Conservation (phyloP, 2,113 vertebrate species). For the Ornithorhynchus anatinus region DNA sequence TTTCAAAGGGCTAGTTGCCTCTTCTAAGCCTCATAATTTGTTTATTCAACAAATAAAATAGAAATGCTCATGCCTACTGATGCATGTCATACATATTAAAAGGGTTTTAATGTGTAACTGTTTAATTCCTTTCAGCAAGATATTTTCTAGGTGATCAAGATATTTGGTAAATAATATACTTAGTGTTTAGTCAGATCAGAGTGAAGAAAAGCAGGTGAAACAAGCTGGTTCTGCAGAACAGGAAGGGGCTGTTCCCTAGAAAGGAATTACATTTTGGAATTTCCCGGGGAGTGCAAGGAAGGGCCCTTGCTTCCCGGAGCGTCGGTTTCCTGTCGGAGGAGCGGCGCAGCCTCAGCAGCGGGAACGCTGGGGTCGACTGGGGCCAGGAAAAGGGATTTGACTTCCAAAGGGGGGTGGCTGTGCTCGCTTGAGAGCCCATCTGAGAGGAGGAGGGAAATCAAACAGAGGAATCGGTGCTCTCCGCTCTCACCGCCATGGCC, state of each 20-base stretch:
- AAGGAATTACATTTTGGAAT: not conserved
- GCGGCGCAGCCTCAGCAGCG: too few relatives aligned
- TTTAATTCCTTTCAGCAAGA: constrained; percentile 64
- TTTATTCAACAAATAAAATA: constrained; percentile 42
- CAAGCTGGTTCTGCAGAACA: not conserved
- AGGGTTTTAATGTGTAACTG: constrained; percentile 65
- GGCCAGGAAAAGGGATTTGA: too few relatives aligned
- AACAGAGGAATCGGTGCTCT: too few relatives aligned
- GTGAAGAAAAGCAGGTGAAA: constrained; percentile 6
- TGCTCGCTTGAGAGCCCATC: too few relatives aligned
- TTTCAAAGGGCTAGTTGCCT: constrained; percentile 19
- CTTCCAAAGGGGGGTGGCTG: too few relatives aligned
- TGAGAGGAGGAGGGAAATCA: too few relatives aligned
- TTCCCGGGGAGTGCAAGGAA: not conserved
- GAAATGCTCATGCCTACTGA: constrained; percentile 43
- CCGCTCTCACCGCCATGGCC: too few relatives aligned
- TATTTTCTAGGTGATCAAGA: constrained; percentile 23
- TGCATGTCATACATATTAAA: constrained; percentile 58
- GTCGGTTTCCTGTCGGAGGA: too few relatives aligned
- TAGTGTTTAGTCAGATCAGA: constrained; percentile 27
- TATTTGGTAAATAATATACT: constrained; percentile 61
- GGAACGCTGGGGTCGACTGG: too few relatives aligned
- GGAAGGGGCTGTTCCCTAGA: not conserved
- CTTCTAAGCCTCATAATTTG: constrained; percentile 51
- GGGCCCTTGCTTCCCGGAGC: too few relatives aligned